phyloP scores from a whole-genome alignment of 1,140 invertebrate species.

The Yoshiicerus persimilis region DNA sequence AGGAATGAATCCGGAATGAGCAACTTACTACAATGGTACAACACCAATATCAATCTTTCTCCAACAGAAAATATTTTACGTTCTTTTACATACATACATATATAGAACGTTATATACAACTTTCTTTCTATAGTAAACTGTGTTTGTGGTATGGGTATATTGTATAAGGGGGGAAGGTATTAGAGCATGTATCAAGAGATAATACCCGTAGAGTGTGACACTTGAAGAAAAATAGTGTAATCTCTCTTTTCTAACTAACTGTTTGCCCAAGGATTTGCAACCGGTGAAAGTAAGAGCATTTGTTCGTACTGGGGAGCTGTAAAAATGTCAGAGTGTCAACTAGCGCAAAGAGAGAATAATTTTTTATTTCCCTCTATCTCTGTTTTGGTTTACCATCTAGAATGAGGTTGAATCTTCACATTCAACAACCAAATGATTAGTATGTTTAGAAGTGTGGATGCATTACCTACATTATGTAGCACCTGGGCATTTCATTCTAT shows the following conservation, averaged over 20 bases:
- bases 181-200: not conserved
- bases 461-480: no score
- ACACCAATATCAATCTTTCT: not conserved
- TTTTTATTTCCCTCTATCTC: not conserved
- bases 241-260: slow-evolving; percentile 7
- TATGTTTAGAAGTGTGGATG: not conserved
- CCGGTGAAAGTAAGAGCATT: slow-evolving; percentile 1
- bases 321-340: slow-evolving; percentile 14
- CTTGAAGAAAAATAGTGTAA: not conserved
- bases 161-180: not conserved
- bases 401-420: not conserved
- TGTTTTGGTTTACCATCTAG: not conserved
- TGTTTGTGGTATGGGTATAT: not conserved
- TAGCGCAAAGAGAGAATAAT: not conserved
- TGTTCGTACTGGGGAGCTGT: not conserved
- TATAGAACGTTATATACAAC: not conserved
- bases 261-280: not conserved
- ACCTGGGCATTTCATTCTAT: no score
- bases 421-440: not conserved
- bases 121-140: no score
- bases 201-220: not conserved
- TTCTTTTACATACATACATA: no score
- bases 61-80: not conserved
- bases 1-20: not conserved
- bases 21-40: not conserved